Conservation (phyloP, 1,140 invertebrate species). For the Chrysomallon squamiferum region DNA sequence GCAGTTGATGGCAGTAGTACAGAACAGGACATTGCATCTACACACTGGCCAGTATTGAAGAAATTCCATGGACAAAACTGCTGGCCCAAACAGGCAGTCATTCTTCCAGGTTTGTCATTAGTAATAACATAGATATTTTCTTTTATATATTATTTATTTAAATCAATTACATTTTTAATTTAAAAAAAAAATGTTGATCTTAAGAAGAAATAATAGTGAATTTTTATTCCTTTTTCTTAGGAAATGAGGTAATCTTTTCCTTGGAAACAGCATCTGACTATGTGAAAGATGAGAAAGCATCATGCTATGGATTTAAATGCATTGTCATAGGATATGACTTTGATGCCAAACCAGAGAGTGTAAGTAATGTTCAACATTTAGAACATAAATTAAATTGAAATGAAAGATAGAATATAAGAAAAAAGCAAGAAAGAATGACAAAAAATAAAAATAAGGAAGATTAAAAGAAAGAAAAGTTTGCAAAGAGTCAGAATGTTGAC, state of each 20-base stretch:
- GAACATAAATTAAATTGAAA: too few relatives aligned
- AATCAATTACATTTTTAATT: too few relatives aligned
- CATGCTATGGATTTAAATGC: constrained; percentile 90
- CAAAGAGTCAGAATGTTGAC: too few relatives aligned
- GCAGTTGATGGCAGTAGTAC: constrained; percentile 23
- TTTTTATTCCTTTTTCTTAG: constrained; percentile 61
- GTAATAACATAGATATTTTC: not conserved
- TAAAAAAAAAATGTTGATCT: too few relatives aligned
- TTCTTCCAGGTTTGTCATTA: constrained; percentile 76
- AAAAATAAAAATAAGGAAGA: too few relatives aligned
- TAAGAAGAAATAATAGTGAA: too few relatives aligned
- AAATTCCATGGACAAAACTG: constrained; percentile 76
- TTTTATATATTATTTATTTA: too few relatives aligned
- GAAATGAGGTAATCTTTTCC: constrained; percentile 93
- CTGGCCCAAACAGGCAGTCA: constrained; percentile 86
- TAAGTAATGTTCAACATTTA: too few relatives aligned
- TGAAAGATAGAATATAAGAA: too few relatives aligned
- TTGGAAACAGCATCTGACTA: constrained; percentile 95
- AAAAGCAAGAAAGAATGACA: too few relatives aligned
- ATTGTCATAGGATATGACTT: constrained; percentile 92
- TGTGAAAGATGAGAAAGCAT: constrained; percentile 86
- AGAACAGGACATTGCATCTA: constrained; percentile 45
- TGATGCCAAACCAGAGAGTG: constrained; percentile 67
- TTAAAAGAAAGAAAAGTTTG: too few relatives aligned
- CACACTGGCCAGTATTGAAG: constrained; percentile 76